These are phyloP conservation scores for Orchestes rusci DNA, from an alignment of 2,888 invertebrate genomes.

Conservation along the genomic window DNA sequence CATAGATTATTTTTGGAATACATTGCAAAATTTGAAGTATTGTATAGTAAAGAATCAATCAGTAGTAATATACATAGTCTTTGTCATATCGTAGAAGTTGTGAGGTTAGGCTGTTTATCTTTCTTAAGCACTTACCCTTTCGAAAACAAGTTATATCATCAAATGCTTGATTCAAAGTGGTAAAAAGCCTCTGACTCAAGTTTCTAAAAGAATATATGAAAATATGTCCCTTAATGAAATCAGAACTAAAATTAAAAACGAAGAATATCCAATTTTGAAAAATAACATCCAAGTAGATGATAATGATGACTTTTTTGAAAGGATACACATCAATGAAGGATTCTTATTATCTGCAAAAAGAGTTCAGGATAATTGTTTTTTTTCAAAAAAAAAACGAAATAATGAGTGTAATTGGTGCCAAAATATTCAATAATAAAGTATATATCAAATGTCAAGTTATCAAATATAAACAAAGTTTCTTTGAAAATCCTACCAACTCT, in stretches of 20 bases:
- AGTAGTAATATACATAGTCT: too few species aligned
- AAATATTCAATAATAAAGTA: constrained; percentile 1
- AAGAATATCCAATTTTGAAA: constrained; percentile 1
- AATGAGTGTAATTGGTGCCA: background rate
- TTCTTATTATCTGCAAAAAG: constrained; percentile 1
- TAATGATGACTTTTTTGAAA: constrained; percentile 1
- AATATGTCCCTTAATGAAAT: background rate
- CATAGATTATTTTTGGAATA: too few species aligned
- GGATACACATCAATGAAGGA: constrained; percentile 2
- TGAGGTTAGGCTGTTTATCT: too few species aligned
- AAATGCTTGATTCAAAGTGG: too few species aligned
- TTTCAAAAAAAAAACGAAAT: constrained; percentile 2
- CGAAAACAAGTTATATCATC: too few species aligned
- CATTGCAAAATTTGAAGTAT: too few species aligned
- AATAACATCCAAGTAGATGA: background rate
- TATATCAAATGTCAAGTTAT: background rate
- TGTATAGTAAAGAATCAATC: too few species aligned
- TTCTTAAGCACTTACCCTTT: too few species aligned
- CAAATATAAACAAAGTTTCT: constrained; percentile 3
- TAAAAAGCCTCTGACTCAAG: too few species aligned
- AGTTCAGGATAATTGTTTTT: constrained; percentile 1
- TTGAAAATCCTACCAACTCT: constrained; percentile 2
- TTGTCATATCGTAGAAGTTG: too few species aligned
- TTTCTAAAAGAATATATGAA: too few species aligned
- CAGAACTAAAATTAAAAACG: background rate